phyloP scores from a whole-genome alignment of 2,888 invertebrate species.

The Linnaemya vulpina region DNA sequence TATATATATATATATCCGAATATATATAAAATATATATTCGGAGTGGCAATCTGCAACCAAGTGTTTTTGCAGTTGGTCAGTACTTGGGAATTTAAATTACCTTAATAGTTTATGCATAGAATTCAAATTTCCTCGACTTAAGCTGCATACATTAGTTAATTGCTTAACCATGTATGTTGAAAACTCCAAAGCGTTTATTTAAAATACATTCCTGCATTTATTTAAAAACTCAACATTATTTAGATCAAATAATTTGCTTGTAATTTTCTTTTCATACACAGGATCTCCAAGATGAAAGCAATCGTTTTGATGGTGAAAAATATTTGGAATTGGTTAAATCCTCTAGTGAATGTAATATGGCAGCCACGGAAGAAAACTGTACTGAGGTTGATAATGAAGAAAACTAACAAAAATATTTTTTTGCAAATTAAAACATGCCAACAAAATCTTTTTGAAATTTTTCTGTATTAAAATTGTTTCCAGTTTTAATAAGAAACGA shows the following conservation, averaged over 20 bases:
- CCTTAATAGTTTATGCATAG: no score
- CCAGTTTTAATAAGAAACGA: conserved; percentile 6
- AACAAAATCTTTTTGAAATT: conserved; percentile 1
- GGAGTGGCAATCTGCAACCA: no score
- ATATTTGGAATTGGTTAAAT: conserved; percentile 81
- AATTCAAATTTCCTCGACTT: neutral
- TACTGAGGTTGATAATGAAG: conserved; percentile 76
- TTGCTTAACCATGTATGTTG: neutral
- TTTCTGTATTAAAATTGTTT: neutral
- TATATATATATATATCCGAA: no score
- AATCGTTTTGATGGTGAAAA: conserved; percentile 83
- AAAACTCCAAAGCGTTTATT: neutral
- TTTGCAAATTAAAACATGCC: conserved; percentile 27
- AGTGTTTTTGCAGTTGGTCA: no score
- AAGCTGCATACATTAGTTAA: no score
- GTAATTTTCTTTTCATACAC: conserved; percentile 51
- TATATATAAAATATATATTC: no score
- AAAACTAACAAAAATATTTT: conserved; percentile 71
- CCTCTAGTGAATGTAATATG: conserved; percentile 81
- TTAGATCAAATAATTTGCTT: neutral
- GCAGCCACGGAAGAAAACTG: conserved; percentile 79
- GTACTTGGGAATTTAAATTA: no score
- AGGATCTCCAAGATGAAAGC: conserved; percentile 82
- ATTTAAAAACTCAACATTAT: neutral
- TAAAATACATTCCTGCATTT: conserved; percentile 32